Base-by-base conservation (phyloP, 2,888 invertebrate species). In the Protophormia terraenovae region DNA sequence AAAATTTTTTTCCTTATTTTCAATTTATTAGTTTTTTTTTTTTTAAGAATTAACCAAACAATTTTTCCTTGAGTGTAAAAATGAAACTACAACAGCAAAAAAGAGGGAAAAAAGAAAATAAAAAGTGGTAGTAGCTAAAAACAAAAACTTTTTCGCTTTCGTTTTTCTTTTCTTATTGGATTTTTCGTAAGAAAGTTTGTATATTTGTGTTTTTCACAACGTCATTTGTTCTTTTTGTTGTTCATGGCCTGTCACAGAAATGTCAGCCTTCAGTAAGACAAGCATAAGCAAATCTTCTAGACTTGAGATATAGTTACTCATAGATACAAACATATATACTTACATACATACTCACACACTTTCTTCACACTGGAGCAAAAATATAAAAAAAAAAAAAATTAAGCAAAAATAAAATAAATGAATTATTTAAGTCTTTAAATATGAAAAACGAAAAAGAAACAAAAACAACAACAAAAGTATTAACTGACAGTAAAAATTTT, bases 241-340 rank as follows among this genome's bases (percentile, higher is more conserved):
- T 89, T 89, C 90, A 89, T 89, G 88, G 89, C 86, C 88, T 90
- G 90, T 90, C 90, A 90, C 87, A 90, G 75, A 89, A 90, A 90
- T 90, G 90, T 91, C 91, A 90, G 90, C 88, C 90, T 83, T 86
- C 83, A 87, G 89, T 89, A 87, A 86, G 82, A 79, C 83, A 86
- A 66, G 79, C 72, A 85, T 85, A 86, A 86, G 86, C 80, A 86
- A 86, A 86, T 85, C 83, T 83, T 86, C 50, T 76, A 83, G 79
- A 83, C 83, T 86, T 86, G 55, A 75, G 85, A 79, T 79, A 67
- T 75, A 75, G 58, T 82, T 45, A 27, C 45, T 55, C 27, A 76
- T 32, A 38, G n/a, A n/a, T 41, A 12, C 41, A 8, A 35, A 35
- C 8, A 87, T 76, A 86, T 80, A 86, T 14, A 76, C 58, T 19